Conservation (phyloP, 2,888 invertebrate genomes). For the Limulus polyphemus region DNA sequence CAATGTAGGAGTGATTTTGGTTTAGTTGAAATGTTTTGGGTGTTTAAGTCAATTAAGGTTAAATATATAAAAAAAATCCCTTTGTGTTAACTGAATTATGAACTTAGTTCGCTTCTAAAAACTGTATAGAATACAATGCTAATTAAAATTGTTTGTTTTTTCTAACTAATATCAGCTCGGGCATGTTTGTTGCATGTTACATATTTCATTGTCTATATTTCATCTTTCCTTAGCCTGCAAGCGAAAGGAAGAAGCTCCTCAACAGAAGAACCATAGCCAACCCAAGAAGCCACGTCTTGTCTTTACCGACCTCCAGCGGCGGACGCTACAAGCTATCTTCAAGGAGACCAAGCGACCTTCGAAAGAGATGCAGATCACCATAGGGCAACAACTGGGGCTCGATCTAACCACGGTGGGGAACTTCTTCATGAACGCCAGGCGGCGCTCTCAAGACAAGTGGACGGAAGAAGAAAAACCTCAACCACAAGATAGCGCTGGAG, state of each 20-base stretch:
- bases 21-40: too few relatives aligned
- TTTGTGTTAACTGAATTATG: too few relatives aligned
- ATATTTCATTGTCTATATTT: neutral
- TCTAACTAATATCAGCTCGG: too few relatives aligned
- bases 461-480: slow-evolving; percentile 58
- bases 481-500: neutral
- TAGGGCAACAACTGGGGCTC: slow-evolving; percentile 88
- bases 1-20: too few relatives aligned
- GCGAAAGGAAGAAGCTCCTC: slow-evolving; percentile 67
- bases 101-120: too few relatives aligned
- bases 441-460: slow-evolving; percentile 84
- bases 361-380: slow-evolving; percentile 99
- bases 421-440: slow-evolving; percentile 99
- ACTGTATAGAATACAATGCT: too few relatives aligned
- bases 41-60: too few relatives aligned
- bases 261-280: slow-evolving; percentile 40
- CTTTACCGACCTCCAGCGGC: slow-evolving; percentile 99
- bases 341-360: slow-evolving; percentile 99
- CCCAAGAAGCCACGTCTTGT: slow-evolving; percentile 99
- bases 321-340: slow-evolving; percentile 99
- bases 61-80: too few relatives aligned
- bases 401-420: slow-evolving; percentile 98
- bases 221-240: slow-evolving; percentile 60
- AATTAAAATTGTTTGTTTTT: too few relatives aligned
- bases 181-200: too few relatives aligned